Base-by-base conservation (phyloP, 2,797 vertebrate species). In the Lagodon rhomboides region DNA sequence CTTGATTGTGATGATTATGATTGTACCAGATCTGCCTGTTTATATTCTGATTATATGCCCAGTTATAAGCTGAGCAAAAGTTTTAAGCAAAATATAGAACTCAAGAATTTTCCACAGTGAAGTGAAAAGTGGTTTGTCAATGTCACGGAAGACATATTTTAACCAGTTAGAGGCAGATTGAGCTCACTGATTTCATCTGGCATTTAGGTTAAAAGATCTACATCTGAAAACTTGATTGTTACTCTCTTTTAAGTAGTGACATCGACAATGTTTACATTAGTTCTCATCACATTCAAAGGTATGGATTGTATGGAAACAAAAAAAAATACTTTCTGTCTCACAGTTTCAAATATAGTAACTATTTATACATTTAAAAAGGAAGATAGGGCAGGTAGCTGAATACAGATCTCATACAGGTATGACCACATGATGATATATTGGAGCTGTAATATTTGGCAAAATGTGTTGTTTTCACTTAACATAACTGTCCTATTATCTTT, bases 31-130 rank as follows among this genome's bases (percentile, higher is more conserved):
- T 77, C 64, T 55, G 50, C 49, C 25, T 75, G 76, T 87, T 91
- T 85, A 71, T 58, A 73, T 71, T 80, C 18, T 84, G 75, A 89
- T 88, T 86, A 79, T 53, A 68, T 67, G 51, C 55, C 25, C 4
- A 8, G 64, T 73, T 63, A 58, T 65, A 80, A 87, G 66, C 68
- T 62, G 73, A 76, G 65, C 58, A 68, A 73, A 62, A 34, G 46
- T n/a, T 87, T 82, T 23, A 62, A 74, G 70, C 38, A 67, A 82
- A 84, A 81, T 67, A 68, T 62, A 83, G 76, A 82, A 68, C 30
- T 59, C 4, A 47, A 43, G 73, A 75, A 55, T 86, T 74, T 89
- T 91, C 80, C 86, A 80, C 54, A 76, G 59, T 67, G 68, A 86
- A 76, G 46, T 81, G 44, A 73, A 82, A 80, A 80, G 58, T 72